Base-by-base conservation (phyloP, 2,113 vertebrate species). In the Crotophaga sulcirostris region DNA sequence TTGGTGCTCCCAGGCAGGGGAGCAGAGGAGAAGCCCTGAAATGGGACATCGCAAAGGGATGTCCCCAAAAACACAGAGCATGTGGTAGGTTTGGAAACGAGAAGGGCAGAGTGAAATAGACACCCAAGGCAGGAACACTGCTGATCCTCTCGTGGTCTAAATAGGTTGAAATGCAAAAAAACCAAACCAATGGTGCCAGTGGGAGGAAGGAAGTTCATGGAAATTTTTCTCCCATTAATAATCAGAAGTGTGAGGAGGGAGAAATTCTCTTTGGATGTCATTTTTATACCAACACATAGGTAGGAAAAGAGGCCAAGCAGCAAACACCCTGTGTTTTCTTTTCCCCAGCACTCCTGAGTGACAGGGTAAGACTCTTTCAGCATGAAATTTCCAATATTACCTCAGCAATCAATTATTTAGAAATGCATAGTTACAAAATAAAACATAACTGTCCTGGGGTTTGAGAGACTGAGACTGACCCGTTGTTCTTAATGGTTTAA, bases 171-270 rank as follows among this genome's bases (percentile, higher is more conserved):
- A 84, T 28, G 31, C n/a, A 70, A 18, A 52, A n/a, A 66, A 75
- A 26, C 10, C 15, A 88, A 44, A 33, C 16, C 4, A 31, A 3
- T 1, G 6, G 11, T 90, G 55, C 33, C 17, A 54, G 34, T 16
- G 34, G 34, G 29, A 88, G 47, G 49, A 31, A 77, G 21, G 54
- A 86, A 67, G 24, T 36, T 88, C 3, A 2, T 59, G 76, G 88
- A 86, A 55, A 28, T 81, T 88, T 92, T 94, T 92, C 63, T 93
- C 19, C 76, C 29, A 13, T 89, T 95, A 94, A 74, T 67, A 88
- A 74, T 82, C 75, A 90, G 85, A 94, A n/a, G 56, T 75, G 26
- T 44, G 36, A 95, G 60, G 42, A 91, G 34, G 20, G 31, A 80
- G 55, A 90, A 81, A 79, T 89, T 93, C 38, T 90, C 58, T 70